Percentiles rank a stretch among this genome's conserved stretches.
Evolutionary conservation across 2,888 invertebrate species (phyloP).

Genomic region (Lasioglossum zephyrum): DNA sequence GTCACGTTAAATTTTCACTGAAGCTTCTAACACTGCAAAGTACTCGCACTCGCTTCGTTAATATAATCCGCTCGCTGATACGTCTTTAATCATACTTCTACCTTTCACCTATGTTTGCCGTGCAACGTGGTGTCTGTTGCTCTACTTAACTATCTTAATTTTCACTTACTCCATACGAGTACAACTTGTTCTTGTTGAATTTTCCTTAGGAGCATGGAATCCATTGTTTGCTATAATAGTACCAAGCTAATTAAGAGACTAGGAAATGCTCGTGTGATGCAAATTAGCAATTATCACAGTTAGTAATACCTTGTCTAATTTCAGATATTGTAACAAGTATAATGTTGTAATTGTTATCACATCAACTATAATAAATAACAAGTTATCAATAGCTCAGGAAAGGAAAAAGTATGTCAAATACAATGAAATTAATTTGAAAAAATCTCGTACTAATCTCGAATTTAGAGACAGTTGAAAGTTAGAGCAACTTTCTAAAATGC

Average conservation of each 20-base stretch:
- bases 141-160: slow-evolving; percentile 22
- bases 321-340: background rate
- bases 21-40: background rate
- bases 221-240: background rate
- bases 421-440: background rate
- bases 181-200: background rate
- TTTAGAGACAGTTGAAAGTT: background rate
- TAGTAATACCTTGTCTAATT: background rate
- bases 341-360: too few relatives aligned
- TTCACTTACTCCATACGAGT: background rate
- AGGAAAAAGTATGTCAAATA: background rate
- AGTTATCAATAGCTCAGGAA: background rate
- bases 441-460: background rate
- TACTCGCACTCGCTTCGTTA: slow-evolving; percentile 3
- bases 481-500: background rate
- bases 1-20: background rate
- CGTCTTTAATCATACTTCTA: slow-evolving; percentile 25
- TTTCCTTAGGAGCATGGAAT: background rate
- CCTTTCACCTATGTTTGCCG: slow-evolving; percentile 10
- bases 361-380: too few relatives aligned
- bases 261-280: background rate
- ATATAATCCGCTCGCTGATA: background rate
- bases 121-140: background rate
- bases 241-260: background rate
- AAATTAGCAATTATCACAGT: background rate